A percentile compares a stretch with the other conserved stretches of the same genome.
These are phyloP conservation scores for Trematomus bernacchii DNA, from an alignment of 2,797 vertebrate genomes.

Conservation along the genomic window DNA sequence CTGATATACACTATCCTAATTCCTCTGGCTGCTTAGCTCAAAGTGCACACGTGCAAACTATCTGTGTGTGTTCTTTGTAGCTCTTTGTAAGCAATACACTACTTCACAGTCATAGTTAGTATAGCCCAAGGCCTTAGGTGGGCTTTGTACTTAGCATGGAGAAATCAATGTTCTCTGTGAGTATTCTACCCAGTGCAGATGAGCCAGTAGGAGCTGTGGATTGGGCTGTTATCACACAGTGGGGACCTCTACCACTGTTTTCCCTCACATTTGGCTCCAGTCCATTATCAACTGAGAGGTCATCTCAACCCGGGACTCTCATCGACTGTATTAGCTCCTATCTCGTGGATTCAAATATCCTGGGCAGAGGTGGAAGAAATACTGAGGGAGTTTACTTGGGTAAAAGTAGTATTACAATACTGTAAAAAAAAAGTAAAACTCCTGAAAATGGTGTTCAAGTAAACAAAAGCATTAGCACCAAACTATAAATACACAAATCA, in stretches of 20 bases:
- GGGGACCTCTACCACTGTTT: constrained; percentile 37
- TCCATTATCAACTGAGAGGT: constrained; percentile 47
- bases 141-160: constrained; percentile 41
- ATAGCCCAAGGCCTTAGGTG: constrained; percentile 39
- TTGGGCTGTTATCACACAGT: constrained; percentile 50
- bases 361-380: no score
- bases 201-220: constrained; percentile 37
- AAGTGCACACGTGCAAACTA: constrained; percentile 30
- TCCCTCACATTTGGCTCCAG: constrained; percentile 33
- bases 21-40: constrained; percentile 16
- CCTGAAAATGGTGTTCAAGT: no score
- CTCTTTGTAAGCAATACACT: constrained; percentile 11
- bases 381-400: no score
- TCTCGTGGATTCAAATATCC: constrained; percentile 34
- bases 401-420: no score
- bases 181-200: constrained; percentile 40
- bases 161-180: constrained; percentile 63
- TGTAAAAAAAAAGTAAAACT: no score
- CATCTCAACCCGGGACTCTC: constrained; percentile 32
- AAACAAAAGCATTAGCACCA: no score
- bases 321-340: constrained; percentile 16
- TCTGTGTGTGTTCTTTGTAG: constrained; percentile 13
- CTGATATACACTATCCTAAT: not conserved
- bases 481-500: no score
- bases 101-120: constrained; percentile 26